Evolutionary conservation across 2,113 vertebrate genomes (phyloP), one percentile per base, ranked within the genome.

Genomic region (Ammospiza caudacuta): DNA sequence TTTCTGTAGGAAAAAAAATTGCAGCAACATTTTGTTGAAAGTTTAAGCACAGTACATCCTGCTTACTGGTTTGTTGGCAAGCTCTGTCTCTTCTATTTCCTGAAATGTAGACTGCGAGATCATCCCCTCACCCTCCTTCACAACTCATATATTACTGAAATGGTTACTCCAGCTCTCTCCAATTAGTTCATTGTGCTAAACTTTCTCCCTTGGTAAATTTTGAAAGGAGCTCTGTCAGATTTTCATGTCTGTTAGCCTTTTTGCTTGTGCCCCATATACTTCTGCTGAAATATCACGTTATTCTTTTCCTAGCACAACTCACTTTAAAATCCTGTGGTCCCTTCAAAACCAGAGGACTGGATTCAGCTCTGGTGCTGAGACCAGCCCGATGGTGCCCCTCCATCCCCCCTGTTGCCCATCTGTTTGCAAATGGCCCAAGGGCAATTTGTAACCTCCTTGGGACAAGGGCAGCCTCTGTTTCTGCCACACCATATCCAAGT

Each of bases 341-440:
- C 49, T 86, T 43, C 59, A 66, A 51, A 86, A 46, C 46, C 2
- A 57, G 83, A 66, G 75, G 66, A 11, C 22, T 9, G 9, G 59
- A 72, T 47, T 31, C 37, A 49, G 47, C 17, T 52, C 35, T 0
- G 0, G 35, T 4, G 6, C 17, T 35, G 22, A 55, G 54, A 28
- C 47, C 21, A 51, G 37, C 41, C 46, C 0, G 0, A 5, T 0
- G 2, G 11, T 72, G 44, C 23, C 28, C 8, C 28, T 46, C 27
- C 28, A 3, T 35, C 46, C 25, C 29, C 58, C 19, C 23, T 18
- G 19, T 23, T 64, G 43, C 92, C 27, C 28, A 2, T 16, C 39
- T 46, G 1, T 25, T 75, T 52, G 78, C 59, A 83, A 39, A 43
- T 68, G 0, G 0, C 62, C 66, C 67, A 43, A 22, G 35, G 15